Conservation (phyloP, 2,888 invertebrate genomes). For the Cartodere bifasciata region DNA sequence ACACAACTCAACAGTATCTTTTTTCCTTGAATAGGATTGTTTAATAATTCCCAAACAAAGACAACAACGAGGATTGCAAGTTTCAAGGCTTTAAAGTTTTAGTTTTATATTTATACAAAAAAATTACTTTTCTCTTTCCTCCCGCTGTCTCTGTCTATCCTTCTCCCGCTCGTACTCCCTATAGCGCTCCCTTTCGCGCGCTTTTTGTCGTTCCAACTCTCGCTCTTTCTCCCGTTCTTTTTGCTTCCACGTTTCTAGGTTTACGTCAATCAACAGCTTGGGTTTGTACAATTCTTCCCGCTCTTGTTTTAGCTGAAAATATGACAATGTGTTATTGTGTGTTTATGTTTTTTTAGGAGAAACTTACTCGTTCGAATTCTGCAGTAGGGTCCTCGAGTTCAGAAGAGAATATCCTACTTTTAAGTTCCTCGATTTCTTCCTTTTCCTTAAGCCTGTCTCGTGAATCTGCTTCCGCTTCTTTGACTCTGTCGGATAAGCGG, state of each 20-base stretch:
- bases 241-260: slow-evolving; percentile 46
- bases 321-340: slow-evolving; percentile 1
- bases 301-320: slow-evolving; percentile 48
- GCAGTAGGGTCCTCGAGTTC: slow-evolving; percentile 49
- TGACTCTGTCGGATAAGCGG: slow-evolving; percentile 81
- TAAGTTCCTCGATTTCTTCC: slow-evolving; percentile 76
- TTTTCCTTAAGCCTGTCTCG: slow-evolving; percentile 83
- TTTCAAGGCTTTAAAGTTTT: not conserved
- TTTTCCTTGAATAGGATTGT: too few relatives aligned
- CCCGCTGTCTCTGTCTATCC: slow-evolving; percentile 30
- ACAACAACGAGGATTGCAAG: not conserved
- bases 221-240: slow-evolving; percentile 45
- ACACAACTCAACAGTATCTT: too few relatives aligned
- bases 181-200: slow-evolving; percentile 70
- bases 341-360: slow-evolving; percentile 3
- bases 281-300: slow-evolving; percentile 77
- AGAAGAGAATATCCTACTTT: slow-evolving; percentile 58
- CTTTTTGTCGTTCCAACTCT: slow-evolving; percentile 35
- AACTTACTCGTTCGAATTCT: slow-evolving; percentile 49
- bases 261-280: slow-evolving; percentile 62
- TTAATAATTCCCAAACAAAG: slow-evolving; percentile 1
- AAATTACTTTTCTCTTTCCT: slow-evolving; percentile 31
- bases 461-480: slow-evolving; percentile 85
- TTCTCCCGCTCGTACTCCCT: slow-evolving; percentile 68
- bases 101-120: slow-evolving; percentile 2